Base-by-base conservation (phyloP, 2,113 vertebrate species). In the Mola mola region DNA sequence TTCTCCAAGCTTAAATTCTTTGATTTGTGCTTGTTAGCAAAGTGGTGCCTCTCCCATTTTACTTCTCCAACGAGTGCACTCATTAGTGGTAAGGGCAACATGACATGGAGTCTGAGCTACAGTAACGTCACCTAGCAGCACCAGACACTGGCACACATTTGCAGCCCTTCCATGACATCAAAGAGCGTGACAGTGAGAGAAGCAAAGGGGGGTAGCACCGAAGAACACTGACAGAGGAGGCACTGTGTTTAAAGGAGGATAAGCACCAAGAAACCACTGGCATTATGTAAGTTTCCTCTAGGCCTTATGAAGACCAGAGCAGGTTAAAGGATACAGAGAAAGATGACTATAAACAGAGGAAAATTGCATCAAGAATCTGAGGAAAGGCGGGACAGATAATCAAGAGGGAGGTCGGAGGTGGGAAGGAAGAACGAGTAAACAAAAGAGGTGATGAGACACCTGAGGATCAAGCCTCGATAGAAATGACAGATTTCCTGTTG, bases 21-120 rank as follows among this genome's bases (percentile, higher is more conserved):
- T 74, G 42, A 73, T 59, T 75, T 6, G 41, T 10, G 66, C 86
- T 72, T 29, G 79, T 74, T 76, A 57, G 60, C 60, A 68, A 59
- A 78, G 77, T 20, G 33, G 21, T 10, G 63, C 72, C 47, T 61
- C 66, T 52, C 75, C 69, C 64, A 40, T 77, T 65, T 86, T 80
- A 82, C n/a, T 58, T 37, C 65, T 55, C 51, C 1, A 13, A 34
- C 48, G 19, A 60, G 72, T 46, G 25, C 66, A 37, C 67, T 76
- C 75, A 74, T 77, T 78, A 75, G 77, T 36, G 71, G 69, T 75
- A 72, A 80, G 78, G 69, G 53, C 66, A 65, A 40, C 65, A 19
- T 80, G 82, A 82, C 82, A 79, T 44, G 57, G 52, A 78, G 72
- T 61, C 59, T 48, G 76, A 81, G 66, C 65, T 47, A 16, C 47